phyloP scores from a whole-genome alignment of 2,888 invertebrate genomes.

The Hipparchia sbordonii region DNA sequence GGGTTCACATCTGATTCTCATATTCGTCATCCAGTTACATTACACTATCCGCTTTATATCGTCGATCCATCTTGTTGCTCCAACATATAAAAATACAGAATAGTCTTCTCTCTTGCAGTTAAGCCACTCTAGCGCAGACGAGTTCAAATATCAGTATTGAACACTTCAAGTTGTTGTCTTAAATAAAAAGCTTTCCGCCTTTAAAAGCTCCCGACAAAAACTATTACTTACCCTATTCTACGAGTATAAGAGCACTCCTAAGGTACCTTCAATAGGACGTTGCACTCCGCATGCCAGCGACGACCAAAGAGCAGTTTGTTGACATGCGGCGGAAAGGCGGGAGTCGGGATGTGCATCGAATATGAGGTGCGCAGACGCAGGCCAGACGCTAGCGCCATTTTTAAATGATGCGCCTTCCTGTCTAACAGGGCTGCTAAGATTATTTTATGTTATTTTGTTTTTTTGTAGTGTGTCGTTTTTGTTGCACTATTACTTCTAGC shows the following conservation, averaged over 20 bases:
- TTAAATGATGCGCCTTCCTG: constrained; percentile 61
- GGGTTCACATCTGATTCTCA: too few relatives aligned
- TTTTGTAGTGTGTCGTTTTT: background rate
- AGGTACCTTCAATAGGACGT: constrained; percentile 25
- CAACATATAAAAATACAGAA: too few relatives aligned
- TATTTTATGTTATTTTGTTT: background rate
- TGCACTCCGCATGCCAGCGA: constrained; percentile 43
- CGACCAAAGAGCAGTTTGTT: constrained; percentile 44
- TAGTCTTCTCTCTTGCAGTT: background rate
- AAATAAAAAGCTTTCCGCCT: constrained; percentile 12
- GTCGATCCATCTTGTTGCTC: too few relatives aligned
- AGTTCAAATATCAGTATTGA: background rate
- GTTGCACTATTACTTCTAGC: too few relatives aligned
- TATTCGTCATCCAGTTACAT: too few relatives aligned
- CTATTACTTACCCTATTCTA: constrained; percentile 18
- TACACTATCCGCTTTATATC: too few relatives aligned
- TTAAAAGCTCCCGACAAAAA: constrained; percentile 17
- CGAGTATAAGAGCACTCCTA: constrained; percentile 19
- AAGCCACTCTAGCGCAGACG: background rate
- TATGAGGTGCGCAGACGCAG: constrained; percentile 66
- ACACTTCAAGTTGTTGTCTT: constrained; percentile 15
- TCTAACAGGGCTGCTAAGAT: constrained; percentile 53
- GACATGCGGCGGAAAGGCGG: constrained; percentile 60
- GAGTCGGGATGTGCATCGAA: constrained; percentile 64
- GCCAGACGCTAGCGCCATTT: constrained; percentile 70